Evolutionary conservation across 2,113 vertebrate species (phyloP).

Genomic region (Pomatostomus ruficeps): DNA sequence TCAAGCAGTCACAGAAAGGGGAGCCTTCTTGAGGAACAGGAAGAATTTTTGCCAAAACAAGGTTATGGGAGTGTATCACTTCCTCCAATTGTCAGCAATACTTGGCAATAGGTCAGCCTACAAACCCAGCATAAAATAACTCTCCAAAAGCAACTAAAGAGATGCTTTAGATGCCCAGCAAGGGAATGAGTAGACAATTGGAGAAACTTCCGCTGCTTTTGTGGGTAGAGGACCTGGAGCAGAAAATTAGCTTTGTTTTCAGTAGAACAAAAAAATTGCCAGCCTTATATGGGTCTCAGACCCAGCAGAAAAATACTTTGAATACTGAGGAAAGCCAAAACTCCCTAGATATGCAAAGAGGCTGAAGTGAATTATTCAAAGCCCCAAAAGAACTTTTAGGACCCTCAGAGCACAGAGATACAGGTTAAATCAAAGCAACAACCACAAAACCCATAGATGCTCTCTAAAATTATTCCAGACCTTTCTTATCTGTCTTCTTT

Average conservation of each 20-base stretch:
- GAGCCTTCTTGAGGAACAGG: background rate
- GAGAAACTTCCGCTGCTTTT: background rate
- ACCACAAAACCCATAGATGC: background rate
- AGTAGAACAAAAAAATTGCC: background rate
- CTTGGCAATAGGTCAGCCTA: conserved; percentile 1
- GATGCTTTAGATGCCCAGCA: background rate
- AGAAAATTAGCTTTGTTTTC: conserved; percentile 15
- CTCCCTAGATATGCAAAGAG: background rate
- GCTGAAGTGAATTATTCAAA: background rate
- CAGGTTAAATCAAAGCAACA: background rate
- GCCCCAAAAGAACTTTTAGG: background rate
- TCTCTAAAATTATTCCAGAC: background rate
- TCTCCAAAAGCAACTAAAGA: conserved; percentile 7
- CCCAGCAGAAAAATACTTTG: background rate
- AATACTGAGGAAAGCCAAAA: background rate
- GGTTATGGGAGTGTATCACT: conserved; percentile 44
- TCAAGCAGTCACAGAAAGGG: background rate
- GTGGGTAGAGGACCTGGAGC: background rate
- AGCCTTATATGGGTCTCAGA: background rate
- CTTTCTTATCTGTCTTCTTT: background rate
- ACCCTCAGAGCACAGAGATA: background rate
- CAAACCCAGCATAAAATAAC: background rate
- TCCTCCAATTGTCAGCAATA: conserved; percentile 44
- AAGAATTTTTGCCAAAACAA: conserved; percentile 16
- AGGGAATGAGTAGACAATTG: background rate